Conservation (phyloP, 2,888 invertebrate species). For the Choreutis nemorana region DNA sequence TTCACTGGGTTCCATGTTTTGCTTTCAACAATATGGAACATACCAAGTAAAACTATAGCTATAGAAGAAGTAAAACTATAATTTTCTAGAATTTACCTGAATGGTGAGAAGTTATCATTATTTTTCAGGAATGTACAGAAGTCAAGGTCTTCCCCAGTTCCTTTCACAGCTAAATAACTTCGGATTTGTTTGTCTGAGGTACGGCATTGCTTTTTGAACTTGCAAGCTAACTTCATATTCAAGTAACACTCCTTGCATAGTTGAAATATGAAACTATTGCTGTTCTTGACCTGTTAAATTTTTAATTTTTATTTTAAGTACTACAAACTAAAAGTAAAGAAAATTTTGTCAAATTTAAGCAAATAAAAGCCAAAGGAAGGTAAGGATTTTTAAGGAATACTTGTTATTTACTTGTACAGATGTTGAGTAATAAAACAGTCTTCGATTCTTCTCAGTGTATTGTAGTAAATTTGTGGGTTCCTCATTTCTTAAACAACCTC, state of each 20-base stretch:
- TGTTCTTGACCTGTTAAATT: constrained; percentile 43
- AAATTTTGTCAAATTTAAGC: constrained; percentile 1
- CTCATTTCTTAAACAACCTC: constrained; percentile 43
- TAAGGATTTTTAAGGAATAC: neutral
- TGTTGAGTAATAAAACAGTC: constrained; percentile 47
- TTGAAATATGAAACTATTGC: constrained; percentile 44
- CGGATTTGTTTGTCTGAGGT: constrained; percentile 43
- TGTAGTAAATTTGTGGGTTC: constrained; percentile 37
- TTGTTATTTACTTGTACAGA: constrained; percentile 38
- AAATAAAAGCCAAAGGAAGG: constrained; percentile 1
- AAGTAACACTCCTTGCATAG: constrained; percentile 48
- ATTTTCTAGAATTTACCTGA: constrained; percentile 22
- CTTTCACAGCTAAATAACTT: constrained; percentile 32
- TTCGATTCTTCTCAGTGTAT: constrained; percentile 43
- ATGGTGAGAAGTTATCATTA: constrained; percentile 31
- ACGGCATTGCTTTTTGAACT: constrained; percentile 53
- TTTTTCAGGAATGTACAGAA: constrained; percentile 36
- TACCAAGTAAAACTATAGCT: no score
- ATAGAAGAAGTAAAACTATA: no score
- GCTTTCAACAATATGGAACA: neutral
- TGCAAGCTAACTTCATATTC: constrained; percentile 43
- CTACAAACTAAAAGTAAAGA: constrained; percentile 1
- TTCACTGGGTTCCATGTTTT: neutral
- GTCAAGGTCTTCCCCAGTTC: constrained; percentile 29
- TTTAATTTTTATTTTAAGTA: no score